Evolutionary conservation across 2,113 vertebrate species (phyloP).

Genomic region (Capreolus pygargus): DNA sequence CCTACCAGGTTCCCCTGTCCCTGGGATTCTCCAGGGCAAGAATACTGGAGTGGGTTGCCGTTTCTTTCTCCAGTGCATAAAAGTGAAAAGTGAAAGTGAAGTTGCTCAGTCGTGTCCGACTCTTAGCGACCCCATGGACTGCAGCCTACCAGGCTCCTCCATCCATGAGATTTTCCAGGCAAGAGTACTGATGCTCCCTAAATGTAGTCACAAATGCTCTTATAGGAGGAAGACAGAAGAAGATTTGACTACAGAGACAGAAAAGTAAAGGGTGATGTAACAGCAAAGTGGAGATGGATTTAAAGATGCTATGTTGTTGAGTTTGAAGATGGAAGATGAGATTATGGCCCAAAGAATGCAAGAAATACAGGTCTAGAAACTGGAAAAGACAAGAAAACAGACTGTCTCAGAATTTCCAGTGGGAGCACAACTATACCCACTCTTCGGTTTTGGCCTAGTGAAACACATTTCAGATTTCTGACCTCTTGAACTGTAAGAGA

Average conservation of each 20-base stretch:
- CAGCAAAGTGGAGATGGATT: background rate
- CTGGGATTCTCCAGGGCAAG: background rate
- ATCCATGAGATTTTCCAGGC: background rate
- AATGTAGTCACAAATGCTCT: background rate
- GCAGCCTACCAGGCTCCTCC: background rate
- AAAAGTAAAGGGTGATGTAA: background rate
- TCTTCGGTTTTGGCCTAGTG: background rate
- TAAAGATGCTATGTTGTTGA: background rate
- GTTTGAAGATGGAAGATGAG: background rate
- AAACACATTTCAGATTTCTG: background rate
- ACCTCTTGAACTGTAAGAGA: background rate
- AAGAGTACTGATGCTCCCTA: background rate
- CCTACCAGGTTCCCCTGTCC: background rate
- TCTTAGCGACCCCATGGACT: background rate
- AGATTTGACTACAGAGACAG: background rate
- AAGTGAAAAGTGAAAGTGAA: background rate
- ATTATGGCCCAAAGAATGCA: background rate
- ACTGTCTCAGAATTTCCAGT: background rate
- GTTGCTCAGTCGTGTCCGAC: rapidly evolving
- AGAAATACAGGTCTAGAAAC: background rate
- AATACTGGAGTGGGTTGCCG: background rate
- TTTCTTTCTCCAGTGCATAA: background rate
- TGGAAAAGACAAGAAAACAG: background rate
- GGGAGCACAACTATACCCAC: background rate
- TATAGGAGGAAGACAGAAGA: background rate